Evolutionary conservation across 2,113 vertebrate genomes (phyloP), one percentile per base, ranked within the genome.

Genomic region (Microcebus ravelobensis): DNA sequence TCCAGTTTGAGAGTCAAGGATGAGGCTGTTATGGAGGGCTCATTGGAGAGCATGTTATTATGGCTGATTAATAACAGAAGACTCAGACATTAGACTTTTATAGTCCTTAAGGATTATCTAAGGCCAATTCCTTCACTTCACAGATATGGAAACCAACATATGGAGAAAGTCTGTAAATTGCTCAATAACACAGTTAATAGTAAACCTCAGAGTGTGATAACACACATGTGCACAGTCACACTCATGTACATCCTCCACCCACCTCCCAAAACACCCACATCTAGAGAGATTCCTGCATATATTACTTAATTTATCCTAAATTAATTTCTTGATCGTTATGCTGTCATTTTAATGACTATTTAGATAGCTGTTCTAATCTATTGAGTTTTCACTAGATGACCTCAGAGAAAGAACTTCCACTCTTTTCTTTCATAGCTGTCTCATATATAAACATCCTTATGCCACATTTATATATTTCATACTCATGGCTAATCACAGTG

Each of bases 241-340:
- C 31, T 48, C 31, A 45, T 4, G 12, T 29, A 55, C 7, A 34
- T 23, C 13, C 71, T 94, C 57, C 27, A n/a, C 36, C 21, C 50
- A 59, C 2, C 9, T 8, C 29, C 52, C 50, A 42, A 79, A 36
- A 65, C 50, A 88, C 39, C 15, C 45, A 68, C 42, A 52, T 52
- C 48, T 27, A 76, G 17, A 89, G 39, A 93, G 63, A 95, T 59
- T 82, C 89, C 50, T 91, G 31, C 12, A 55, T 48, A 36, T 39
- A 39, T 96, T 20, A 55, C 52, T 85, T 48, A 92, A 91, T 76
- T 83, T 94, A 74, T 34, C 82, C 57, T 55, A 63, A 92, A 63
- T 95, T 95, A 93, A 96, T 94, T 96, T 92, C 73, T 93, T 61
- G 88, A 79, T 90, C 48, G 71, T 80, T 71, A 50, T 36, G 67